Conservation (phyloP, 2,113 vertebrate genomes). For the Thalassarche chlororhynchos region DNA sequence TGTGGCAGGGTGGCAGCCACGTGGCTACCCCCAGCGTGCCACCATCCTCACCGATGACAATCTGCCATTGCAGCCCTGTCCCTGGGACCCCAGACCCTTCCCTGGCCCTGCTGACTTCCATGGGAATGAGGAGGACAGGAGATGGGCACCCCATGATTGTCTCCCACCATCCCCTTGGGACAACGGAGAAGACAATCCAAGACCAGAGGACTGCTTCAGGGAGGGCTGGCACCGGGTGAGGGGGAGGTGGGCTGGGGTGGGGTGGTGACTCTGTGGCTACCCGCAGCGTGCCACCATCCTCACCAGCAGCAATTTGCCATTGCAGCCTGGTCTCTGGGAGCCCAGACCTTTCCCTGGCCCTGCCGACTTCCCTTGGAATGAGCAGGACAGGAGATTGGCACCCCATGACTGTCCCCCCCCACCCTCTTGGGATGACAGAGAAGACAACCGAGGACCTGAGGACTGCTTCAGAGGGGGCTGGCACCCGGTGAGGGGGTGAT, state of each 20-base stretch:
- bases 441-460: not conserved
- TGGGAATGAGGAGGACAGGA: no score
- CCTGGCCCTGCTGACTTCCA: not conserved
- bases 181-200: rapidly evolving
- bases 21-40: no score
- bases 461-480: not conserved
- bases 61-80: not conserved
- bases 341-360: not conserved
- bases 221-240: not conserved
- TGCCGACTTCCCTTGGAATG: rapidly evolving
- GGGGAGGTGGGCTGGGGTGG: not conserved
- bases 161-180: not conserved
- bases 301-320: rapidly evolving
- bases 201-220: not conserved
- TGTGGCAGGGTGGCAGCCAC: not conserved
- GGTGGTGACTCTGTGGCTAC: not conserved
- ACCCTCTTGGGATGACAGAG: not conserved
- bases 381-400: not conserved
- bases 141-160: not conserved
- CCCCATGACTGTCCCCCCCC: rapidly evolving
- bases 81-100: not conserved
- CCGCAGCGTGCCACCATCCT: not conserved
- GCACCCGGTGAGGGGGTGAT: not conserved
- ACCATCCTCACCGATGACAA: rapidly evolving
- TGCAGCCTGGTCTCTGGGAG: not conserved